Percentiles rank a stretch among this genome's conserved stretches.
phyloP scores from a whole-genome alignment of 2,797 vertebrate species.

The Phoeniculus purpureus region DNA sequence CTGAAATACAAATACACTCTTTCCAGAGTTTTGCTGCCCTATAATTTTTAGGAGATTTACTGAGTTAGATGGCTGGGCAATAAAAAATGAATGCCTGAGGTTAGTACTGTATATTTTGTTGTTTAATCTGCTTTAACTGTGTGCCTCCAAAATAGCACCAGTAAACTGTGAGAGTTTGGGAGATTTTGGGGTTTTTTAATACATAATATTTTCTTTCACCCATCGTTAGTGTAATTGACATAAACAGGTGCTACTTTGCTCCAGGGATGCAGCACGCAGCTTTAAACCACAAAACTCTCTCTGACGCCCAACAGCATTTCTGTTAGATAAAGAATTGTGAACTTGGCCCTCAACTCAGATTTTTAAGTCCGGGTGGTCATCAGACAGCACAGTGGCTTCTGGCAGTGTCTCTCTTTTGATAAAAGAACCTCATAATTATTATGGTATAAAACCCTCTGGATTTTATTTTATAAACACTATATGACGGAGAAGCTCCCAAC shows the following conservation, averaged over 20 bases:
- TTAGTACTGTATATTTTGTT: background rate
- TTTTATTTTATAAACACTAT: background rate
- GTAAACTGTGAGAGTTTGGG: background rate
- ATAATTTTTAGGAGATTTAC: constrained; percentile 8
- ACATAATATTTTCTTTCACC: background rate
- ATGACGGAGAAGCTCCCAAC: background rate
- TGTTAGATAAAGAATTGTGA: background rate
- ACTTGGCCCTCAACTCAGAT: background rate
- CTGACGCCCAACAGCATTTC: background rate
- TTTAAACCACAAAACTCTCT: background rate
- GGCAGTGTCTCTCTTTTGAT: background rate
- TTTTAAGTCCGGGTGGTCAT: background rate
- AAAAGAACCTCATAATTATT: background rate
- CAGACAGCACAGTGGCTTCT: background rate
- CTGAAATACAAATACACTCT: background rate
- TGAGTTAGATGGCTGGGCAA: background rate
- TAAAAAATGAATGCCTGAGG: constrained; percentile 22
- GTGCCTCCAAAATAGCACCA: background rate
- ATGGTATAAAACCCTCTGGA: background rate
- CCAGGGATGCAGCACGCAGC: background rate
- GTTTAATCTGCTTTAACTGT: background rate
- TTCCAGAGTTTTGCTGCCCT: background rate
- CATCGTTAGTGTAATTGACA: background rate
- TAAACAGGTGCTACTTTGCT: background rate
- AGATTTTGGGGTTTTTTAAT: background rate